A percentile compares a stretch with the other conserved stretches of the same genome.
Evolutionary conservation across 2,797 vertebrate genomes (phyloP).

Genomic region (Pseudochromis fuscus): DNA sequence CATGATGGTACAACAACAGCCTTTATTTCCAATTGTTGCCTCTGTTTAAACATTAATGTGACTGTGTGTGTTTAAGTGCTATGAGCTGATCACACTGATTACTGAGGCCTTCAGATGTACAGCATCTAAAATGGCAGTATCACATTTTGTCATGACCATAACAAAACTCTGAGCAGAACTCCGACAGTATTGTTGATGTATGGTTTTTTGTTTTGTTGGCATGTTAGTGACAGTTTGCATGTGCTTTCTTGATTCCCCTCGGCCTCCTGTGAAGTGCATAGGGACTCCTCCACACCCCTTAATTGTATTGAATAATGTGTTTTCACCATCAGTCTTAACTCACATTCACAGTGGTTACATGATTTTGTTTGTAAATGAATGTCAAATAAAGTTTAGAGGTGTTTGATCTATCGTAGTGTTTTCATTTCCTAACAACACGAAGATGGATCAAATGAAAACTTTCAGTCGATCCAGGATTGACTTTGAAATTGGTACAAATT

Average conservation of each 20-base stretch:
- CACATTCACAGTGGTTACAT: background rate
- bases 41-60: constrained; percentile 3
- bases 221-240: background rate
- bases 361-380: constrained; percentile 30
- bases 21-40: background rate
- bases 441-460: too few species aligned
- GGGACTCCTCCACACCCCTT: background rate
- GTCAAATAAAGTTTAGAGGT: constrained; percentile 26
- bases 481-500: too few species aligned
- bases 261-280: constrained; percentile 6
- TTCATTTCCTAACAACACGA: too few species aligned
- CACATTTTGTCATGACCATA: background rate
- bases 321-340: constrained; percentile 21
- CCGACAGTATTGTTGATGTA: constrained; percentile 37
- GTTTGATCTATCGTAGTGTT: too few species aligned
- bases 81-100: background rate
- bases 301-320: background rate
- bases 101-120: constrained; percentile 1
- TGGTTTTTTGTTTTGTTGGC: constrained; percentile 22
- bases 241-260: background rate
- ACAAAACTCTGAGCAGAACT: background rate
- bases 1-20: constrained; percentile 3
- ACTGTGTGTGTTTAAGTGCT: constrained; percentile 1
- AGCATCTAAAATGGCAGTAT: background rate
- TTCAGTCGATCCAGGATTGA: too few species aligned